Base-by-base conservation (phyloP, 2,888 invertebrate genomes). In the Sturmia bella region DNA sequence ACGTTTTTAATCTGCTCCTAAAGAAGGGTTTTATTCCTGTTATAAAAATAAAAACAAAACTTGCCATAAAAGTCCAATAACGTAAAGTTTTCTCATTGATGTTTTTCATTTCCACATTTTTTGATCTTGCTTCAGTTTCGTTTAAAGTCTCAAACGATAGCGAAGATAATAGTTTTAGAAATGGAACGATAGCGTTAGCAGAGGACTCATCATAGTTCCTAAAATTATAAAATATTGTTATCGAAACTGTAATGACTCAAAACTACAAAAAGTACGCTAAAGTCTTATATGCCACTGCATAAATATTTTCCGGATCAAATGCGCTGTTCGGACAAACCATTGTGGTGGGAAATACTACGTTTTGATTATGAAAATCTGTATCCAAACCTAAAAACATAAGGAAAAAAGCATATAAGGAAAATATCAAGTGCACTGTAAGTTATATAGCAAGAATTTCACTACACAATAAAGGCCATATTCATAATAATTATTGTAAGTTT, bases 301-400 rank as follows among this genome's bases (percentile, higher is more conserved):
- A 87, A 2, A 89, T 85, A 21, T 84, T 87, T 0, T 92, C 92
- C 6, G 92, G 91, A 85, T 93, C 92, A 17, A 92, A 92, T 0
- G 94, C 92, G 76, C 91, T 91, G 57, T 89, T 85, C 12, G 92
- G 92, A 86, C 95, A 95, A 64, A 95, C 90, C 0, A 95, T 94
- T 0, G 95, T 92, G 0, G 95, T 94, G 2, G 95, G 95, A 89
- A 95, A 95, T 3, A 94, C 93, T 0, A 95, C 94, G 86, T 95
- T 94, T 93, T 95, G 95, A 87, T 94, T 95, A 87, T 95, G 95
- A 87, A 95, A 95, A 90, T 95, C 95, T 0, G 95, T 95, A 87
- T 96, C 95, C 86, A 96, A 92, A 52, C 94, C 94, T 89, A 91
- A 21, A n/a, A n/a, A n/a, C n/a, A n/a, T n/a, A n/a, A n/a, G n/a